Conservation (phyloP, 2,888 invertebrate species). For the Hypolimnas misippus region DNA sequence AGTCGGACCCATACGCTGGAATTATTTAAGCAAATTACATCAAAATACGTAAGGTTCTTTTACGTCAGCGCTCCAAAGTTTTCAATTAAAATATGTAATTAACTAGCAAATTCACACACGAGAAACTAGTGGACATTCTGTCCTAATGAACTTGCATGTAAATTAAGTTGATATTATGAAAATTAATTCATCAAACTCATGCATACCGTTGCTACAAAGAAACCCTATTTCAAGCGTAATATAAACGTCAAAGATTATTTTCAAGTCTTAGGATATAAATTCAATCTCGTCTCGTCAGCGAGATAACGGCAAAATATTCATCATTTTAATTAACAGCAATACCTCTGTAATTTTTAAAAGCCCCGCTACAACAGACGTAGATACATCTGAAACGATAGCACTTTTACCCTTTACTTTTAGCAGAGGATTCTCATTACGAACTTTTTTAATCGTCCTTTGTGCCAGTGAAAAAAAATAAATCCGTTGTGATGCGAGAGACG, state of each 20-base stretch:
- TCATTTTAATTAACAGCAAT: slow-evolving; percentile 40
- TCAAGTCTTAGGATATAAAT: slow-evolving; percentile 3
- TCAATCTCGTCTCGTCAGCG: slow-evolving; percentile 17
- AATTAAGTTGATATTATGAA: slow-evolving; percentile 44
- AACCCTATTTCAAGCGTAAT: not conserved
- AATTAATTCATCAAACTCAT: slow-evolving; percentile 28
- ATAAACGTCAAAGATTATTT: slow-evolving; percentile 6
- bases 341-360: slow-evolving; percentile 37
- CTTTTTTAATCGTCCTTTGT: slow-evolving; percentile 83
- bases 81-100: slow-evolving; percentile 41
- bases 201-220: slow-evolving; percentile 6
- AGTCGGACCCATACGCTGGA: slow-evolving; percentile 8
- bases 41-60: slow-evolving; percentile 30
- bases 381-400: slow-evolving; percentile 54
- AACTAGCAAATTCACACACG: slow-evolving; percentile 41
- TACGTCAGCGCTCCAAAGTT: slow-evolving; percentile 33
- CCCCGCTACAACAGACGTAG: slow-evolving; percentile 37
- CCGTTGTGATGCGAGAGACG: slow-evolving; percentile 72
- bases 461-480: slow-evolving; percentile 73
- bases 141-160: slow-evolving; percentile 60
- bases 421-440: slow-evolving; percentile 77
- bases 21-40: slow-evolving; percentile 31
- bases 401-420: slow-evolving; percentile 71
- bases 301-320: slow-evolving; percentile 34
- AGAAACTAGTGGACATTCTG: slow-evolving; percentile 36